Percentiles rank a stretch among this genome's conserved stretches.
Evolutionary conservation across 2,888 invertebrate genomes (phyloP).

Genomic region (Clunio marinus): DNA sequence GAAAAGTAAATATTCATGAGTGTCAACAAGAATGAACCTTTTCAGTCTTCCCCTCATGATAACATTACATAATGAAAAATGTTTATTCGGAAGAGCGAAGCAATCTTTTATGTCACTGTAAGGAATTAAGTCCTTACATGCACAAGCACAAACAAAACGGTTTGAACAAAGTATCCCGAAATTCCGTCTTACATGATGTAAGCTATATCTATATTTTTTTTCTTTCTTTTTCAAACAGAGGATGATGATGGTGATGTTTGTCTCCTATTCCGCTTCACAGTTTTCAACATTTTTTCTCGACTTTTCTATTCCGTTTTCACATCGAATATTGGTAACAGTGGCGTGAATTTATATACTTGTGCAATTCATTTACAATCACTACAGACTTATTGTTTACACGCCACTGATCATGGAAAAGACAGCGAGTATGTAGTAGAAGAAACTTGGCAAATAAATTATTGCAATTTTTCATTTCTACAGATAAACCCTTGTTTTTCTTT

Average conservation of each 20-base stretch:
- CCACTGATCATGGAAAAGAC: not conserved
- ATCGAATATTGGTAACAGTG: too few relatives aligned
- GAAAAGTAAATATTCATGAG: constrained; percentile 30
- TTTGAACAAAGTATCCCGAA: constrained; percentile 11
- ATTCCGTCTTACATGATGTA: constrained; percentile 31
- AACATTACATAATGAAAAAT: not conserved
- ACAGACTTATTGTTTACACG: too few relatives aligned
- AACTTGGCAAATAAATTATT: constrained; percentile 36
- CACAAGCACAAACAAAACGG: not conserved
- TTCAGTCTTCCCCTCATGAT: not conserved
- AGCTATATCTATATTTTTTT: not conserved
- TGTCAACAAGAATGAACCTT: not conserved
- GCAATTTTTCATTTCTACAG: constrained; percentile 36
- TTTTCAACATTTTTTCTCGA: not conserved
- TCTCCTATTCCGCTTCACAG: not conserved
- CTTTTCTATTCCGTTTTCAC: too few relatives aligned
- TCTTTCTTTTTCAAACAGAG: too few relatives aligned
- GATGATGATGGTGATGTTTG: too few relatives aligned
- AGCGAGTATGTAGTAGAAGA: constrained; percentile 1
- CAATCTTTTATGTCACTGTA: constrained; percentile 10
- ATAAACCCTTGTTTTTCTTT: constrained; percentile 10
- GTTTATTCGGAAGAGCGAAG: not conserved
- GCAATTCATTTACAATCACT: too few relatives aligned
- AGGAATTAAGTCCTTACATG: constrained; percentile 24
- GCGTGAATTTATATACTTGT: too few relatives aligned